A percentile compares a stretch with the other conserved stretches of the same genome.
phyloP scores from a whole-genome alignment of 2,888 invertebrate genomes.

The Cosmia pyralina region DNA sequence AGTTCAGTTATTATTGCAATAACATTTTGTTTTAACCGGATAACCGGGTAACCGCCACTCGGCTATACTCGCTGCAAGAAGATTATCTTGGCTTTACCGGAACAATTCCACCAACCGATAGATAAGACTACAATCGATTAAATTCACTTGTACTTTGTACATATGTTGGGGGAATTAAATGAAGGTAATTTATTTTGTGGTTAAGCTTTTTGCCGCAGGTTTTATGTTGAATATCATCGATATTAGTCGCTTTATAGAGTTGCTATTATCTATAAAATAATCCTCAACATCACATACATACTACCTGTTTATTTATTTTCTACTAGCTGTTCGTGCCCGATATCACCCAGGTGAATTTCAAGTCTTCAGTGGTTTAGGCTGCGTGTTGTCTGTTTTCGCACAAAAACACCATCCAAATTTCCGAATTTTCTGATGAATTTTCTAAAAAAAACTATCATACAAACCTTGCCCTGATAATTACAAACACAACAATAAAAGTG shows the following conservation, averaged over 20 bases:
- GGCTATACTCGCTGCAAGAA: slow-evolving; percentile 78
- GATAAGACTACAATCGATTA: slow-evolving; percentile 81
- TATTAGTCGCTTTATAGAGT: background rate
- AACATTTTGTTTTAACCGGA: slow-evolving; percentile 84
- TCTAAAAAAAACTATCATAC: too few species aligned
- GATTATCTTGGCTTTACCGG: slow-evolving; percentile 84
- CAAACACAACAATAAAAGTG: too few species aligned
- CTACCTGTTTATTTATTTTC: background rate
- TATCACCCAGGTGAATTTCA: too few species aligned
- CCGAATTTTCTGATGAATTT: too few species aligned
- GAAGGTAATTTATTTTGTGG: slow-evolving; percentile 39
- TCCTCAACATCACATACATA: background rate
- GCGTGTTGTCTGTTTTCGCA: too few species aligned
- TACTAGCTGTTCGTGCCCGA: background rate
- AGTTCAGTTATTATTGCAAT: slow-evolving; percentile 82
- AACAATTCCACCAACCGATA: slow-evolving; percentile 79
- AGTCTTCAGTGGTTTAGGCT: too few species aligned
- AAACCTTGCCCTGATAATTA: too few species aligned
- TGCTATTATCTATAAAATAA: background rate
- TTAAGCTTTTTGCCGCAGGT: slow-evolving; percentile 17
- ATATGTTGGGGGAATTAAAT: slow-evolving; percentile 57
- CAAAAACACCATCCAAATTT: too few species aligned
- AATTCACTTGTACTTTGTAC: slow-evolving; percentile 63
- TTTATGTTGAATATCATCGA: background rate
- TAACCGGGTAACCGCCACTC: slow-evolving; percentile 73